Percentiles rank a stretch among this genome's conserved stretches.
Conservation (phyloP, 2,888 invertebrate genomes). For the Hypomecis atomaria region DNA sequence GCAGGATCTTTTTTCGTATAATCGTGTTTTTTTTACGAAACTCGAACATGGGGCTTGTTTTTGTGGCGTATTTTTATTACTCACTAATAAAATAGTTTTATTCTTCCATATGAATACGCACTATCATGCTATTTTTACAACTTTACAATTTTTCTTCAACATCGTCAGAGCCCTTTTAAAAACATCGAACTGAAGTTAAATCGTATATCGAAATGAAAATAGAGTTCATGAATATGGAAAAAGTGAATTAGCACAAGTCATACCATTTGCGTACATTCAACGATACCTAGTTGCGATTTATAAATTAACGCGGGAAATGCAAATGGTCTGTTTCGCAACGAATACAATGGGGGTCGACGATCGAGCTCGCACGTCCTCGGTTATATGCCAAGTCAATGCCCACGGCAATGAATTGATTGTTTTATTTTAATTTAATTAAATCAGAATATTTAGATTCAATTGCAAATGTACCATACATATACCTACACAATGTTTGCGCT, state of each 20-base stretch:
- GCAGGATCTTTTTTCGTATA: neutral
- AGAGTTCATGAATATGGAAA: conserved; percentile 18
- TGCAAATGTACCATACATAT: conserved; percentile 1
- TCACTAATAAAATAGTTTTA: too few relatives aligned
- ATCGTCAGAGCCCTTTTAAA: too few relatives aligned
- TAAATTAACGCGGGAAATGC: conserved; percentile 49
- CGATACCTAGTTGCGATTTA: conserved; percentile 61
- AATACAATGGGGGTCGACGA: conserved; percentile 74
- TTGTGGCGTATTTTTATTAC: neutral
- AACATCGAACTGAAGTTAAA: too few relatives aligned
- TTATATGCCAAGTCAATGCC: conserved; percentile 43
- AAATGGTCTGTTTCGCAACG: conserved; percentile 71
- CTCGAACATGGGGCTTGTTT: neutral
- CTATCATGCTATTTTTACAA: too few relatives aligned
- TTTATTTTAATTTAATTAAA: conserved; percentile 7
- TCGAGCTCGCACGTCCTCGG: conserved; percentile 51
- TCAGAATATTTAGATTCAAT: neutral
- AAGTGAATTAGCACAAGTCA: conserved; percentile 48
- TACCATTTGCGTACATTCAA: conserved; percentile 50
- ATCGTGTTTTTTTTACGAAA: neutral
- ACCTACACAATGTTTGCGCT: neutral
- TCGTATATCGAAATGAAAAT: too few relatives aligned
- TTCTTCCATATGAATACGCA: too few relatives aligned
- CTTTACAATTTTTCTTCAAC: too few relatives aligned
- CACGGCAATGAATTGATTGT: conserved; percentile 26